Base-by-base conservation (phyloP, 2,888 invertebrate species). In the Chloroclysta siterata region DNA sequence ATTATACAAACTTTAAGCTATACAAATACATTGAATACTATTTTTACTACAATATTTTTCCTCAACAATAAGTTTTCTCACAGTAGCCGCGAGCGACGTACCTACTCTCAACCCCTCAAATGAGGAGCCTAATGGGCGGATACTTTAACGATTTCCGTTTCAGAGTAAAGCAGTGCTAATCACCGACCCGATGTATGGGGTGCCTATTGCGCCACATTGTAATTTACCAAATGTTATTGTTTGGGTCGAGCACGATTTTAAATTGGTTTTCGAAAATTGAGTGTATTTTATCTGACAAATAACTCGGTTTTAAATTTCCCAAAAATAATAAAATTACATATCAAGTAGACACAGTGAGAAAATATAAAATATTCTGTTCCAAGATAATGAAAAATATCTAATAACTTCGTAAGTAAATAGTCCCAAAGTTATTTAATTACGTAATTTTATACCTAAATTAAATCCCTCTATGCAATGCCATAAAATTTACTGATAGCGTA, bases 121-220 rank as follows among this genome's bases (percentile, higher is more conserved):
- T 66, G 68, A 66, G 53, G 60, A 55, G 55, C 63, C 71, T 75
- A 79, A 78, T 75, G 75, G 74, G 46, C 68, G 68, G 69, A 69
- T 71, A 72, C 72, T 77, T 77, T 75, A 79, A 82, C 77, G 76
- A 79, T 71, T 77, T 76, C 79, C 77, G 77, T 75, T 77, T 71
- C 66, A 72, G 73, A 72, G 72, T 75, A 76, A 81, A 80, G 77
- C 80, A 71, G 77, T 73, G 79, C 78, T 81, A 82, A 81, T 81
- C 79, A 79, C 63, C 68, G 60, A 72, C 73, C 73, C 75, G 71
- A 58, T 44, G 42, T 52, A 36, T 47, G 52, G 57, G 51, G 65
- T 57, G 52, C 33, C n/a, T 53, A 68, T 33, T 55, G 65, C 48
- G 60, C 58, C 67, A 66, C 63, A 57, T 64, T 69, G 63, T 68